These are phyloP conservation scores for Axis porcinus DNA, from an alignment of 2,113 vertebrate species.

Conservation along the genomic window DNA sequence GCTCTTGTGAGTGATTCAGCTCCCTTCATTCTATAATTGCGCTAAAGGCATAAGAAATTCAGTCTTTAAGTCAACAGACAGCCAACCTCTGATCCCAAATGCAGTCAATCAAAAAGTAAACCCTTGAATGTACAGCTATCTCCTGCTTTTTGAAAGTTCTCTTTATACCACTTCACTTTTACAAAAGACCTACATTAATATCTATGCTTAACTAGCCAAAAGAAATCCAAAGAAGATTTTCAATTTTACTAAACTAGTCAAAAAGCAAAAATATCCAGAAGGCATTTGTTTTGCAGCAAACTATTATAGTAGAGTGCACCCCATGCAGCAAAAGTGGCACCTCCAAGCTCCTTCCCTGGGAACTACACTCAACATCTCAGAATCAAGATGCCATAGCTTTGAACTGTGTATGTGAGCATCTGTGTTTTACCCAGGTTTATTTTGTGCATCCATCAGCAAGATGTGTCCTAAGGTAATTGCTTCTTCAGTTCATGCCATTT, in stretches of 20 bases:
- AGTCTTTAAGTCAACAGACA: not conserved
- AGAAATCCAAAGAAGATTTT: not conserved
- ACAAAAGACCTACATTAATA: not conserved
- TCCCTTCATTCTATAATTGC: not conserved
- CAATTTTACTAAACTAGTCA: not conserved
- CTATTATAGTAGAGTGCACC: not conserved
- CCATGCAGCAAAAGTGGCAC: not conserved
- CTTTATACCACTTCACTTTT: not conserved
- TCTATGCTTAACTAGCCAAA: accelerated
- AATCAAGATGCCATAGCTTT: not conserved
- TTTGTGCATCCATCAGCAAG: not conserved
- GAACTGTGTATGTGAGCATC: not conserved
- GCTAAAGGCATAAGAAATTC: not conserved
- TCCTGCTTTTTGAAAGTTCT: not conserved
- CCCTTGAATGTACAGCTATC: too few relatives aligned
- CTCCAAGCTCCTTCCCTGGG: too few relatives aligned
- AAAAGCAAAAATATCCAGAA: not conserved
- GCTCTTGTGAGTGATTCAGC: not conserved
- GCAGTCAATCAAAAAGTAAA: not conserved
- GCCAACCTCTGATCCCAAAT: too few relatives aligned
- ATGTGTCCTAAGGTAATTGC: not conserved
- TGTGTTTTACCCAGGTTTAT: not conserved
- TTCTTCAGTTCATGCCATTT: not conserved
- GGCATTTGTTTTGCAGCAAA: not conserved
- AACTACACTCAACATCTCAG: not conserved